These are phyloP conservation scores for Atta cephalotes DNA, from an alignment of 1,140 invertebrate genomes.

Conservation along the genomic window DNA sequence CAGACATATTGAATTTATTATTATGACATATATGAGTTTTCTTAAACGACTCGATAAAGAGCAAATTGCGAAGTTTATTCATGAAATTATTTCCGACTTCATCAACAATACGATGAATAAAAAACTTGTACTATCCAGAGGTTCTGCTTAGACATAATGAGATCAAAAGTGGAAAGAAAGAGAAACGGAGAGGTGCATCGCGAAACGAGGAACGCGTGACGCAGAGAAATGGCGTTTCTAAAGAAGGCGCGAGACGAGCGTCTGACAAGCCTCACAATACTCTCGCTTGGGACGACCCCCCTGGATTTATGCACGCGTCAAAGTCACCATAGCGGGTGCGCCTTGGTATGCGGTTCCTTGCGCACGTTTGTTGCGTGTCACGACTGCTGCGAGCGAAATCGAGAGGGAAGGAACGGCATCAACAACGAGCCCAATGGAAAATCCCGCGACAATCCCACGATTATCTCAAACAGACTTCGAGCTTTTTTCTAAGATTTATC, in stretches of 20 bases:
- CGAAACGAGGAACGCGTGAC: constrained; percentile 69
- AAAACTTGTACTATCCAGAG: constrained; percentile 38
- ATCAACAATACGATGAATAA: constrained; percentile 2
- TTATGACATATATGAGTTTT: constrained; percentile 6
- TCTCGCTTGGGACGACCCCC: constrained; percentile 63
- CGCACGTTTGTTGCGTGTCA: constrained; percentile 57
- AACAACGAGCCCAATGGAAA: constrained; percentile 24
- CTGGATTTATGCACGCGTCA: constrained; percentile 76
- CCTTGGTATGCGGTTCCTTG: constrained; percentile 67
- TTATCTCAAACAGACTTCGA: constrained; percentile 18
- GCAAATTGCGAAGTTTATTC: constrained; percentile 50
- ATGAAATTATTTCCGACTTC: constrained; percentile 11
- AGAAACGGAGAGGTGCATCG: background rate
- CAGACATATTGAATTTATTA: background rate
- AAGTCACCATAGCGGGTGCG: constrained; percentile 60
- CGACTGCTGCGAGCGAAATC: constrained; percentile 47
- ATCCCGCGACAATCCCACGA: constrained; percentile 13
- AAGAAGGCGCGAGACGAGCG: constrained; percentile 74
- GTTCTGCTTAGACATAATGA: constrained; percentile 47
- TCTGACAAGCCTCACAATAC: constrained; percentile 75
- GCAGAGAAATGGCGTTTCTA: constrained; percentile 77
- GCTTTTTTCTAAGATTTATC: background rate
- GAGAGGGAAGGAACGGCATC: constrained; percentile 22
- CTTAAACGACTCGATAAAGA: constrained; percentile 1
- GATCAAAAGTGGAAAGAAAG: constrained; percentile 17